Conservation (phyloP, 2,888 invertebrate genomes). For the Scaeva pyrastri region DNA sequence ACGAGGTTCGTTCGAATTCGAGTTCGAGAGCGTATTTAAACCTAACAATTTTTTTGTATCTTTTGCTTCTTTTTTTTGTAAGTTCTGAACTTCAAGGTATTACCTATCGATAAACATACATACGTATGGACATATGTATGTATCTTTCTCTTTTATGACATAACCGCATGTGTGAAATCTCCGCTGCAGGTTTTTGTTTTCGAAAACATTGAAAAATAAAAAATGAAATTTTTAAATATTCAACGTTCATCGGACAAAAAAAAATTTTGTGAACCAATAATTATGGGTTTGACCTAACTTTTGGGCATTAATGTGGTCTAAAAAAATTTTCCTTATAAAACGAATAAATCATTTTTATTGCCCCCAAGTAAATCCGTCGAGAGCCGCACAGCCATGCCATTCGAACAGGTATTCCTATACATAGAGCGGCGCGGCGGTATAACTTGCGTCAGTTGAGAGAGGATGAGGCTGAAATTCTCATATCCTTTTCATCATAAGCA, state of each 20-base stretch:
- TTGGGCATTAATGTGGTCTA: conserved; percentile 72
- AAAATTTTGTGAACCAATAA: conserved; percentile 73
- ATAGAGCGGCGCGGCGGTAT: background rate
- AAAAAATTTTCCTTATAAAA: conserved; percentile 73
- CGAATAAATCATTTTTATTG: conserved; percentile 76
- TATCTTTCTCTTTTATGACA: conserved; percentile 59
- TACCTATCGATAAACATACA: no score
- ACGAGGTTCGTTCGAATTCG: conserved; percentile 45
- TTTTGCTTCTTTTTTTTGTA: no score
- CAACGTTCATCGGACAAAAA: conserved; percentile 53
- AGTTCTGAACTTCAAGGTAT: conserved; percentile 45
- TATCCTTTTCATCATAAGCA: conserved; percentile 72
- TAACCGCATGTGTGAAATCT: conserved; percentile 66
- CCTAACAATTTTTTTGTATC: conserved; percentile 46
- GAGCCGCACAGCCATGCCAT: conserved; percentile 21
- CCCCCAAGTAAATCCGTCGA: conserved; percentile 58
- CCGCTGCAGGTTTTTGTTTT: conserved; percentile 34
- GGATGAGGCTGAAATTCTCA: conserved; percentile 35
- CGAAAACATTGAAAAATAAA: conserved; percentile 7
- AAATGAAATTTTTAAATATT: conserved; percentile 57
- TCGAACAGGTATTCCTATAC: conserved; percentile 40
- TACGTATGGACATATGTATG: background rate
- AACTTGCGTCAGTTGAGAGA: no score
- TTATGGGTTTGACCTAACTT: conserved; percentile 74
- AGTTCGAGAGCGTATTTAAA: conserved; percentile 30